Evolutionary conservation across 1,140 invertebrate species (phyloP).

Genomic region (Mamestra configurata): DNA sequence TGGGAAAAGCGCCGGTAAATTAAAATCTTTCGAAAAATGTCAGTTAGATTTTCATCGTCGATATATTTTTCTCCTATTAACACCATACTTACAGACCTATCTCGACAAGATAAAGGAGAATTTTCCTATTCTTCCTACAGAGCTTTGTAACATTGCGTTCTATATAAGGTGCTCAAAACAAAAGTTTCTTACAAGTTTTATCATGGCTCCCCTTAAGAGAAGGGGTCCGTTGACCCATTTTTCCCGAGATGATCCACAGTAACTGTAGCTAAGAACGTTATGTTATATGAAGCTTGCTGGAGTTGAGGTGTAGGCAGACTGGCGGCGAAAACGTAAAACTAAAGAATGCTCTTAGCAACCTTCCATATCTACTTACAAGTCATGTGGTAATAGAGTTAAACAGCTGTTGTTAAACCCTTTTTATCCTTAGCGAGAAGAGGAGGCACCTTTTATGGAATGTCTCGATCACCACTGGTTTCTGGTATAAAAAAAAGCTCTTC

Average conservation of each 20-base stretch:
- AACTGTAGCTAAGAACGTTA: conserved; percentile 38
- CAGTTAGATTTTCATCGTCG: not conserved
- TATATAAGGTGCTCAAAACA: conserved; percentile 81
- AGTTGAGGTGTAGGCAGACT: not conserved
- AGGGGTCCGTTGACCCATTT: conserved; percentile 80
- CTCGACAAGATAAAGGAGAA: conserved; percentile 6
- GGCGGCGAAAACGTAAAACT: not conserved
- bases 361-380: no score
- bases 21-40: no score
- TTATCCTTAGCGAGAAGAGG: no score
- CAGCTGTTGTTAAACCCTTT: no score
- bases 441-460: no score
- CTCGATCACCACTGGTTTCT: no score
- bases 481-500: no score
- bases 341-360: no score
- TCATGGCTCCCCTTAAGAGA: conserved; percentile 70
- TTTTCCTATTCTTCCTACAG: conserved; percentile 25
- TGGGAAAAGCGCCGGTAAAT: no score
- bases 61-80: not conserved
- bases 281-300: conserved; percentile 20
- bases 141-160: conserved; percentile 65
- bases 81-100: not conserved
- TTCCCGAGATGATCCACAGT: conserved; percentile 57
- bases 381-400: no score
- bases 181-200: conserved; percentile 83